Conservation (phyloP, 2,797 vertebrate species). For the Smutsia gigantea region DNA sequence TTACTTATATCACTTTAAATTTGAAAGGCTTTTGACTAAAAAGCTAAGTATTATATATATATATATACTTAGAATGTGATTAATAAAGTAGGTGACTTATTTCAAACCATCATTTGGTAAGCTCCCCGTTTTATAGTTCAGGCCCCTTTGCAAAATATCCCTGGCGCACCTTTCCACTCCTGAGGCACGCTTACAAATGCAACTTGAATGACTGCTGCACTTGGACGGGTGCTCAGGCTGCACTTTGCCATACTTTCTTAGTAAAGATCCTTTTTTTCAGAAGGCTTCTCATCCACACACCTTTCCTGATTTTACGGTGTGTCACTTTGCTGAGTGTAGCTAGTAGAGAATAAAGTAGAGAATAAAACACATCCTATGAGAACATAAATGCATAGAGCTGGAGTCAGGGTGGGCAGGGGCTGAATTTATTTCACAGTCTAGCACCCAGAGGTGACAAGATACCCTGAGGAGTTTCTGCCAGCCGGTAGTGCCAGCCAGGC, state of each 20-base stretch:
- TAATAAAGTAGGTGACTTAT: background rate
- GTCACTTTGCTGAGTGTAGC: background rate
- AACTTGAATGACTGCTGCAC: background rate
- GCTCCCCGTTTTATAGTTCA: background rate
- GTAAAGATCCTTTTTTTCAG: background rate
- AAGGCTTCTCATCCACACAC: background rate
- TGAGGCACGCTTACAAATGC: fast-evolving
- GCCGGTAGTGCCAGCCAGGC: background rate
- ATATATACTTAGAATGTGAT: background rate
- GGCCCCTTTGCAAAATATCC: background rate
- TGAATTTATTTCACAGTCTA: background rate
- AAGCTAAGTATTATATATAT: background rate
- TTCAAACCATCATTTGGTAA: background rate
- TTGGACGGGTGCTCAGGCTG: too few relatives aligned
- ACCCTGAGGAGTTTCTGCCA: background rate
- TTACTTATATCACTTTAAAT: conserved; percentile 41
- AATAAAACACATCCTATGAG: background rate
- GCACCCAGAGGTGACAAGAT: background rate
- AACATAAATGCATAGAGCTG: background rate
- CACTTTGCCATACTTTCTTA: background rate
- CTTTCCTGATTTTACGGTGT: background rate
- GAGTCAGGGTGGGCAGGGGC: background rate
- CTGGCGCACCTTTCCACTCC: background rate
- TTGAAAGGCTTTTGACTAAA: conserved; percentile 35
- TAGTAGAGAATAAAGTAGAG: background rate